Conservation (phyloP, 1,140 invertebrate genomes). For the Leptoteleia sp. region DNA sequence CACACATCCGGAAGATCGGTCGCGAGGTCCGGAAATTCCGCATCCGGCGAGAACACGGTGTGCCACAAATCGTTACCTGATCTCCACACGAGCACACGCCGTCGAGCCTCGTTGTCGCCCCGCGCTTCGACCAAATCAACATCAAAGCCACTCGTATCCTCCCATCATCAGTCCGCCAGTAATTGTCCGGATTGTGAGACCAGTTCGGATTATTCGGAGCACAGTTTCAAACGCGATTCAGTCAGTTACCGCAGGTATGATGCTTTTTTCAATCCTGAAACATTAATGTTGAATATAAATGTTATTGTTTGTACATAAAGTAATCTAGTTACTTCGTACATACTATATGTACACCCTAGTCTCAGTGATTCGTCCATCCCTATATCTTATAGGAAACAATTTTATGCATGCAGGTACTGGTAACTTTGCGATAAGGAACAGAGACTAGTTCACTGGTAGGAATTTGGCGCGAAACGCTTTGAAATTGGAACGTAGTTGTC, state of each 20-base stretch:
- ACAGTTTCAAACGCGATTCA: slow-evolving; percentile 78
- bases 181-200: slow-evolving; percentile 80
- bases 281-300: too few relatives aligned
- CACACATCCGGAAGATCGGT: slow-evolving; percentile 80
- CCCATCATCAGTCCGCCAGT: slow-evolving; percentile 70
- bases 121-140: slow-evolving; percentile 76
- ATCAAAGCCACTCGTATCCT: slow-evolving; percentile 67
- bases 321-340: too few relatives aligned
- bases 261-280: neutral
- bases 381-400: too few relatives aligned
- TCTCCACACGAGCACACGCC: slow-evolving; percentile 85
- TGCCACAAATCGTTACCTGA: slow-evolving; percentile 93
- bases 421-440: too few relatives aligned
- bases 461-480: too few relatives aligned
- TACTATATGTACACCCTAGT: too few relatives aligned
- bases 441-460: too few relatives aligned
- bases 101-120: slow-evolving; percentile 81
- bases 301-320: too few relatives aligned
- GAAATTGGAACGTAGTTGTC: too few relatives aligned
- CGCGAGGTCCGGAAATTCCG: slow-evolving; percentile 74
- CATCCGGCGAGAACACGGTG: slow-evolving; percentile 75
- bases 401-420: too few relatives aligned
- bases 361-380: too few relatives aligned
- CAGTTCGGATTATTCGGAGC: slow-evolving; percentile 79
- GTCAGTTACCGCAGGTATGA: slow-evolving; percentile 76